Percentiles rank a stretch among this genome's conserved stretches.
phyloP scores from a whole-genome alignment of 2,113 vertebrate species.

The Rattus rattus region DNA sequence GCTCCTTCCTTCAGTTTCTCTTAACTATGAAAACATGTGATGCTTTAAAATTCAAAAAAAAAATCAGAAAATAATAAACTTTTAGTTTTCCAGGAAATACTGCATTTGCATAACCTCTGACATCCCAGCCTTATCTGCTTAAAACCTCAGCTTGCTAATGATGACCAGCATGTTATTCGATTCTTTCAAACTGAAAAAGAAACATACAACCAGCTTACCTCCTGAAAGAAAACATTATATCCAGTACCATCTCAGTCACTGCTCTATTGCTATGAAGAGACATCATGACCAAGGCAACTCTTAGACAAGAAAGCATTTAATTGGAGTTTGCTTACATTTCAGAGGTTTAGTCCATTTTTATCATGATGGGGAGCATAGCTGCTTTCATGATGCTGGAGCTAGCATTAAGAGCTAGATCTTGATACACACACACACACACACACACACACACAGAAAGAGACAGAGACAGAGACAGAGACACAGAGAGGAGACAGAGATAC shows the following conservation, averaged over 20 bases:
- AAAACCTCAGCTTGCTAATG: not conserved
- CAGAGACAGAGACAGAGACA: not conserved
- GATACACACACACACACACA: not conserved
- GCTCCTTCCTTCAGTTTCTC: not conserved
- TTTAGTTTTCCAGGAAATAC: not conserved
- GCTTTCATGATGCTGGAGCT: not conserved
- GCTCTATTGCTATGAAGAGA: not conserved
- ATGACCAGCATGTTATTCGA: not conserved
- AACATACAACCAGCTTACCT: not conserved
- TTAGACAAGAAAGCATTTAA: not conserved
- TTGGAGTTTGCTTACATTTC: not conserved
- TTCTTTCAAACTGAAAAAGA: constrained; percentile 1
- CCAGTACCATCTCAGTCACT: not conserved
- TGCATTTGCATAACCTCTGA: not conserved
- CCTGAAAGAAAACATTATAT: not conserved
- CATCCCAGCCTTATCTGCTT: not conserved
- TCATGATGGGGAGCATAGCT: too few relatives aligned
- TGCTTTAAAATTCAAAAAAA: not conserved
- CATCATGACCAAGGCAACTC: not conserved
- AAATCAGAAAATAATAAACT: not conserved
- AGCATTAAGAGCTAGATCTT: not conserved
- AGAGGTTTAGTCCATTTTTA: not conserved
- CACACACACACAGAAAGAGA: too few relatives aligned
- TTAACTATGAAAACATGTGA: not conserved
- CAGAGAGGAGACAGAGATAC: too few relatives aligned